A percentile compares a stretch with the other conserved stretches of the same genome.
Conservation (phyloP, 1,140 invertebrate genomes). For the Drosophila ogumai region DNA sequence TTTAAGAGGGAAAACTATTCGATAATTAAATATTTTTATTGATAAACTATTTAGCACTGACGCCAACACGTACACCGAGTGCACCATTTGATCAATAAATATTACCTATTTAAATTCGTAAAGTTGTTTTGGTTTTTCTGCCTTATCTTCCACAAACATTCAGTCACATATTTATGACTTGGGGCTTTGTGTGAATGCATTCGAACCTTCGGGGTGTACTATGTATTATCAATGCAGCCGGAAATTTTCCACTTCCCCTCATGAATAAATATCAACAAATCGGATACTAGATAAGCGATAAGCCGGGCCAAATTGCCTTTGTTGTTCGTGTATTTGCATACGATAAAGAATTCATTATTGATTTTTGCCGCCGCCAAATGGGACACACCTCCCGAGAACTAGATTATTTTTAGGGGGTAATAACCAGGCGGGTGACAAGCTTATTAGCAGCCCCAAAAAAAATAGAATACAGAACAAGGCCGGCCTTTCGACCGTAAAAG, state of each 20-base stretch:
- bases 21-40: background rate
- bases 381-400: constrained; percentile 45
- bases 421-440: constrained; percentile 27
- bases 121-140: background rate
- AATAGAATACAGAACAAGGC: constrained; percentile 22
- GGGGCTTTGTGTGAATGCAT: constrained; percentile 26
- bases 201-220: constrained; percentile 3
- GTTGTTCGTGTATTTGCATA: constrained; percentile 69
- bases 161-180: constrained; percentile 21
- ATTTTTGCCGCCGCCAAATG: constrained; percentile 46
- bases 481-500: constrained; percentile 26
- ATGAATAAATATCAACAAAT: constrained; percentile 54
- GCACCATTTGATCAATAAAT: constrained; percentile 22
- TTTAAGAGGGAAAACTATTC: background rate
- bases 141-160: constrained; percentile 10
- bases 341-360: constrained; percentile 70
- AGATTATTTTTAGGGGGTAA: constrained; percentile 30
- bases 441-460: constrained; percentile 27
- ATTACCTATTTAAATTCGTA: constrained; percentile 8
- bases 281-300: constrained; percentile 58
- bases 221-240: constrained; percentile 24
- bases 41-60: background rate
- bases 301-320: constrained; percentile 40
- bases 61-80: background rate
- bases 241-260: constrained; percentile 25